These are phyloP conservation scores for Drosophila pallidifrons DNA, from an alignment of 1,140 invertebrate species.

Conservation along the genomic window DNA sequence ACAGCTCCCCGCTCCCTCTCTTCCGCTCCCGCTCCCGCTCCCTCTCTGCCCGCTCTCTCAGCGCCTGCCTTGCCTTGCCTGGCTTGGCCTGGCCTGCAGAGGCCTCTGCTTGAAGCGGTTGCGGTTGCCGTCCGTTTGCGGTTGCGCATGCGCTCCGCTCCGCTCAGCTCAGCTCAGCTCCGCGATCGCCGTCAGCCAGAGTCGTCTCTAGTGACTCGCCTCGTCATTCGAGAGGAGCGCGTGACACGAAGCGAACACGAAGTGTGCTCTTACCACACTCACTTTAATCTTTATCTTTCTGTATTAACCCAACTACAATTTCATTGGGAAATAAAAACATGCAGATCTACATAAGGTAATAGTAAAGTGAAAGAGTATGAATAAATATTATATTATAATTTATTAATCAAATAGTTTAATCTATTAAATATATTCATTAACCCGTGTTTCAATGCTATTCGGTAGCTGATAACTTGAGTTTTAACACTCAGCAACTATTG, in stretches of 20 bases:
- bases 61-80: slow-evolving; percentile 5
- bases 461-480: too few species aligned
- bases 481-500: too few species aligned
- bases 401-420: too few species aligned
- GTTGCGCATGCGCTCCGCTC: slow-evolving; percentile 43
- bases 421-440: too few species aligned
- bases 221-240: slow-evolving; percentile 10
- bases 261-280: background rate
- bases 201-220: background rate
- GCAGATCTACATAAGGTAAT: too few species aligned
- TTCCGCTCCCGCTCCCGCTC: background rate
- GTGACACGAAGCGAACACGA: slow-evolving; percentile 34
- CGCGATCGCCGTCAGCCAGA: background rate
- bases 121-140: slow-evolving; percentile 32
- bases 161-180: background rate
- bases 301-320: background rate
- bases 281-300: background rate
- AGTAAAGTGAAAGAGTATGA: too few species aligned
- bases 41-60: background rate
- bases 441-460: too few species aligned
- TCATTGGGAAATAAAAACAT: too few species aligned
- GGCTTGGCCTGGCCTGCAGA: slow-evolving; percentile 18
- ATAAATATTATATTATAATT: too few species aligned
- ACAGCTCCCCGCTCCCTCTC: slow-evolving; percentile 4
- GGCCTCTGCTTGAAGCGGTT: slow-evolving; percentile 27